These are phyloP conservation scores for Boleophthalmus pectinirostris DNA, from an alignment of 2,113 vertebrate species.

Conservation along the genomic window DNA sequence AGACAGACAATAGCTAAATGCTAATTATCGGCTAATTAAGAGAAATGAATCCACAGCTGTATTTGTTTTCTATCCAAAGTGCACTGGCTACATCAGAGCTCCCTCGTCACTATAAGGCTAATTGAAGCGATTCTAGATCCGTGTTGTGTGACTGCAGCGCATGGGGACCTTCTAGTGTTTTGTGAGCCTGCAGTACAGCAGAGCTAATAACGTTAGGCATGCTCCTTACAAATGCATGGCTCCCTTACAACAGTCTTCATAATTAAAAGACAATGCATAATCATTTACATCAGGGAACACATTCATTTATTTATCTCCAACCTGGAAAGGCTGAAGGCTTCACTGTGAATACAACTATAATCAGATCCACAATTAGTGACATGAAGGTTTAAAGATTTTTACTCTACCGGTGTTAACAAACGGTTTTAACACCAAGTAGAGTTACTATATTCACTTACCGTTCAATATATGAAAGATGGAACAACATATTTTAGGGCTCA, in stretches of 20 bases:
- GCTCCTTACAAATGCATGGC: conserved; percentile 17
- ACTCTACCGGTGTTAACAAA: no score
- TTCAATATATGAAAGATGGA: no score
- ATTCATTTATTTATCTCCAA: not conserved
- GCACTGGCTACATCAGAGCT: conserved; percentile 46
- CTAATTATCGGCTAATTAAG: conserved; percentile 70
- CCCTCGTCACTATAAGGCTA: conserved; percentile 44
- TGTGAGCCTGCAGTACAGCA: conserved; percentile 4
- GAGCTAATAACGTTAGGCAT: not conserved
- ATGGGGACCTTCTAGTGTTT: conserved; percentile 24
- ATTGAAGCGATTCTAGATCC: conserved; percentile 43
- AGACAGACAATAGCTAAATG: conserved; percentile 68
- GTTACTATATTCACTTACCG: no score
- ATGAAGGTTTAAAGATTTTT: no score
- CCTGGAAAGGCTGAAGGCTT: not conserved
- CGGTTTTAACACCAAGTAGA: no score
- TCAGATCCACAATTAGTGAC: no score
- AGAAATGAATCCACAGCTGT: conserved; percentile 62
- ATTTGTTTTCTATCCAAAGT: conserved; percentile 65
- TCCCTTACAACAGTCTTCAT: not conserved
- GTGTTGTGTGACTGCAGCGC: conserved; percentile 47
- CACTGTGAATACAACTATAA: not conserved
- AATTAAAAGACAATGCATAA: conserved; percentile 13
- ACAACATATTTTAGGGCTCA: no score
- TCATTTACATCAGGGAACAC: not conserved